Evolutionary conservation across 2,888 invertebrate species (phyloP).

Genomic region (Halictus quadricinctus): DNA sequence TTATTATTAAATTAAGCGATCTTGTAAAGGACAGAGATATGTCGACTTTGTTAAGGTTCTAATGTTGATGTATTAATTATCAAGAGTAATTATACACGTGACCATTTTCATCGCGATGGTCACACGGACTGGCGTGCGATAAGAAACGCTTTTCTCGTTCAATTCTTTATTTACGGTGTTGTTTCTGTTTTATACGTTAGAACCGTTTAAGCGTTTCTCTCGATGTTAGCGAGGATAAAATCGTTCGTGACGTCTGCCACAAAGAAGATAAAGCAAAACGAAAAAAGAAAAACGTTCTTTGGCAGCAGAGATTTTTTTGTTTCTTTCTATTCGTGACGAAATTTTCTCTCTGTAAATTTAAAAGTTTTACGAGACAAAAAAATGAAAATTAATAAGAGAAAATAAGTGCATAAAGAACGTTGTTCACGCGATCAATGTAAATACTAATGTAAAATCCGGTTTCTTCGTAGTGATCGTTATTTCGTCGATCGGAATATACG

Average conservation of each 20-base stretch:
- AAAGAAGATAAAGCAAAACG: neutral
- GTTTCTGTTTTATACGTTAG: constrained; percentile 59
- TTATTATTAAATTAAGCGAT: constrained; percentile 52
- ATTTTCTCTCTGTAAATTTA: constrained; percentile 72
- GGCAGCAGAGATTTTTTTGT: constrained; percentile 32
- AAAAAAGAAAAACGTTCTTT: constrained; percentile 27
- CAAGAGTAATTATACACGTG: constrained; percentile 33
- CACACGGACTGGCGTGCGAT: constrained; percentile 48
- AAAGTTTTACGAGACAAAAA: constrained; percentile 49
- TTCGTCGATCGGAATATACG: constrained; percentile 63
- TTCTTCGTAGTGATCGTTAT: constrained; percentile 70
- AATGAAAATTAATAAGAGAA: neutral
- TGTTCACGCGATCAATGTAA: constrained; percentile 68
- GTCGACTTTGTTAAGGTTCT: constrained; percentile 56
- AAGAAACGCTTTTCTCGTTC: constrained; percentile 51
- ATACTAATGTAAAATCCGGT: constrained; percentile 77
- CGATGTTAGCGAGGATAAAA: constrained; percentile 1
- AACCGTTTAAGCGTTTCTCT: constrained; percentile 49
- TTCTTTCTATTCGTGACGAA: constrained; percentile 48
- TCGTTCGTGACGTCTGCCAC: constrained; percentile 47
- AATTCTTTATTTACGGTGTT: constrained; percentile 58
- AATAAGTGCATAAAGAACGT: constrained; percentile 25
- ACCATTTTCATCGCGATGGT: constrained; percentile 41
- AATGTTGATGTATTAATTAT: constrained; percentile 58
- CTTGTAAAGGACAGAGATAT: constrained; percentile 56